Percentiles rank a stretch among this genome's conserved stretches.
Conservation (phyloP, 2,113 vertebrate genomes). For the Narcine bancroftii region DNA sequence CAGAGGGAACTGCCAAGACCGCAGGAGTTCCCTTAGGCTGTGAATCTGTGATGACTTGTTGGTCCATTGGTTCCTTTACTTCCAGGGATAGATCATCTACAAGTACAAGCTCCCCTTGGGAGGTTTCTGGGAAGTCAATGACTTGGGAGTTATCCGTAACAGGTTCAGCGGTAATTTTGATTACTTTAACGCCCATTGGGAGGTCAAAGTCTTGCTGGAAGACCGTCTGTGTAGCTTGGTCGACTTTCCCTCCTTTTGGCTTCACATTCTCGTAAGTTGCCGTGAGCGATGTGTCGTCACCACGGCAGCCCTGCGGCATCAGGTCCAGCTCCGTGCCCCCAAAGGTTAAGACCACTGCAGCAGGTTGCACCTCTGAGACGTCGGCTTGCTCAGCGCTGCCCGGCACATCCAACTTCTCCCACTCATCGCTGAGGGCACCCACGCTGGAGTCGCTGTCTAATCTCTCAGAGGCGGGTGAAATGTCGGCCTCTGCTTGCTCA, state of each 20-base stretch:
- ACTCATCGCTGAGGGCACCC: not conserved
- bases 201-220: not conserved
- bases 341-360: not conserved
- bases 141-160: not conserved
- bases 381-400: not conserved
- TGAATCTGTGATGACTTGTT: not conserved
- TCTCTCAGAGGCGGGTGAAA: not conserved
- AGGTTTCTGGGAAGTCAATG: too few species aligned
- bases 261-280: not conserved
- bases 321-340: not conserved
- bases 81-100: not conserved
- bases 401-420: conserved; percentile 14
- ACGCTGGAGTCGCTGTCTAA: not conserved
- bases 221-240: not conserved
- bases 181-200: not conserved
- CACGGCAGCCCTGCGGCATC: not conserved
- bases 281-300: not conserved
- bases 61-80: not conserved
- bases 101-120: too few species aligned
- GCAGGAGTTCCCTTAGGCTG: too few species aligned
- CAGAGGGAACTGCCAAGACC: not conserved
- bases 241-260: too few species aligned
- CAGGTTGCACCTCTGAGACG: not conserved
- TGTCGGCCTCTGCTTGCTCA: too few species aligned
- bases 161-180: not conserved